Evolutionary conservation across 2,888 invertebrate species (phyloP).

Genomic region (Gymnoscelis rufifasciata): DNA sequence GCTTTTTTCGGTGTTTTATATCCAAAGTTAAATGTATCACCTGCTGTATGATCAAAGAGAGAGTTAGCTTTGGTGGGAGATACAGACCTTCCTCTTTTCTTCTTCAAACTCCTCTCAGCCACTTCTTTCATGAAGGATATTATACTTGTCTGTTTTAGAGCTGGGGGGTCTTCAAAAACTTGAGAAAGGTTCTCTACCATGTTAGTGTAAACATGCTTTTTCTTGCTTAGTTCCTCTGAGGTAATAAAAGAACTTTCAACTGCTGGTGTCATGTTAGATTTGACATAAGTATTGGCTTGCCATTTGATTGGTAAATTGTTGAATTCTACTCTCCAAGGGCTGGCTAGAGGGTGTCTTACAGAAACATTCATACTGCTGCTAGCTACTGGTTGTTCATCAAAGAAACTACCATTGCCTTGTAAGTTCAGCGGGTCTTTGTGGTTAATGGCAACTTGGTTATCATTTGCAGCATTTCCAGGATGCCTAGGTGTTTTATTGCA

Average conservation of each 20-base stretch:
- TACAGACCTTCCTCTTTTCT: conserved; percentile 43
- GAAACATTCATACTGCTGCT: conserved; percentile 68
- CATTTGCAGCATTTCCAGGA: conserved; percentile 15
- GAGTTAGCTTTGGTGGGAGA: conserved; percentile 50
- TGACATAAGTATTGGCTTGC: conserved; percentile 66
- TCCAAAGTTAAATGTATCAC: conserved; percentile 23
- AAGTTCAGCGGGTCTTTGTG: conserved; percentile 57
- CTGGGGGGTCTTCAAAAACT: conserved; percentile 40
- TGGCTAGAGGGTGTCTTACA: conserved; percentile 53
- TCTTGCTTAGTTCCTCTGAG: conserved; percentile 47
- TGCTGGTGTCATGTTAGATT: conserved; percentile 73
- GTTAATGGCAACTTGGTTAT: conserved; percentile 13
- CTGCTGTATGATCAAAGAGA: conserved; percentile 41
- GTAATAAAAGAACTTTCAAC: conserved; percentile 67
- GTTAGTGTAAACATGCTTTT: conserved; percentile 70
- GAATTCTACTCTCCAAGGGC: conserved; percentile 72
- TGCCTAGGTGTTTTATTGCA: conserved; percentile 26
- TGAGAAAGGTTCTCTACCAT: conserved; percentile 32
- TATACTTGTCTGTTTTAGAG: conserved; percentile 67
- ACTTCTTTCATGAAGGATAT: conserved; percentile 68
- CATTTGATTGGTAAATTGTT: conserved; percentile 64
- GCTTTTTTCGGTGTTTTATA: conserved; percentile 30
- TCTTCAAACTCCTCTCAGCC: conserved; percentile 56
- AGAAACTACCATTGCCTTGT: conserved; percentile 58
- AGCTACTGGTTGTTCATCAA: conserved; percentile 66